phyloP scores from a whole-genome alignment of 2,113 vertebrate genomes.

The Oncorhynchus gorbuscha region DNA sequence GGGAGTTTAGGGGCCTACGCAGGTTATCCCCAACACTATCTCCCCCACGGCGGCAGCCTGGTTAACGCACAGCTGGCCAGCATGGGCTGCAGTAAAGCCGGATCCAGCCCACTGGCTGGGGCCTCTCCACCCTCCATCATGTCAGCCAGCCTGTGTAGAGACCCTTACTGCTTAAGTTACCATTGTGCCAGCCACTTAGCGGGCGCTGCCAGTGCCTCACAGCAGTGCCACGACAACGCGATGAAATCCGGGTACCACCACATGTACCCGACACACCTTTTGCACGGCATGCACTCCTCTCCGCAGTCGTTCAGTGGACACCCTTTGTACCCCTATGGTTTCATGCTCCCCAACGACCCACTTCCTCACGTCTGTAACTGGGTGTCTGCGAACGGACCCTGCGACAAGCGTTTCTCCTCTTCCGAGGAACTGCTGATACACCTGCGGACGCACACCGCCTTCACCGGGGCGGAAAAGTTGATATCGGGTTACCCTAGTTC shows the following conservation, averaged over 20 bases:
- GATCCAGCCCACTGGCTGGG: conserved; percentile 91
- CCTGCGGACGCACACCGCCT: conserved; percentile 98
- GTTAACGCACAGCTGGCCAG: conserved; percentile 91
- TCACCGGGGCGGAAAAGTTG: conserved; percentile 94
- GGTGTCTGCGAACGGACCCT: conserved; percentile 98
- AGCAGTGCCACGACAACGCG: conserved; percentile 84
- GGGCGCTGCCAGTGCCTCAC: conserved; percentile 80
- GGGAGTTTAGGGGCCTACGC: conserved; percentile 94
- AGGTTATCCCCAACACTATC: conserved; percentile 93
- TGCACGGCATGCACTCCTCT: conserved; percentile 88
- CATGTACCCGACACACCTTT: conserved; percentile 92
- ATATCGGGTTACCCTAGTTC: conserved; percentile 94
- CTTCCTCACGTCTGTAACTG: conserved; percentile 97
- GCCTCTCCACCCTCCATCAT: conserved; percentile 96
- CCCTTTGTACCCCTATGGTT: conserved; percentile 95
- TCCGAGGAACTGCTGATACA: conserved; percentile 98
- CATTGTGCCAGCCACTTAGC: conserved; percentile 97
- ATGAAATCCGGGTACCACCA: conserved; percentile 94
- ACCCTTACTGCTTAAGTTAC: conserved; percentile 99
- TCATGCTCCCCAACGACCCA: conserved; percentile 98
- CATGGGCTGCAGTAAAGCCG: conserved; percentile 91
- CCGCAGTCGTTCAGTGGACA: conserved; percentile 91
- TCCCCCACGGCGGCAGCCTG: conserved; percentile 93
- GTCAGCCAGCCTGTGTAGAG: conserved; percentile 96
- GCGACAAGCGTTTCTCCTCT: conserved; percentile 96